Base-by-base conservation (phyloP, 2,797 vertebrate species). In the Phrynocephalus forsythii region DNA sequence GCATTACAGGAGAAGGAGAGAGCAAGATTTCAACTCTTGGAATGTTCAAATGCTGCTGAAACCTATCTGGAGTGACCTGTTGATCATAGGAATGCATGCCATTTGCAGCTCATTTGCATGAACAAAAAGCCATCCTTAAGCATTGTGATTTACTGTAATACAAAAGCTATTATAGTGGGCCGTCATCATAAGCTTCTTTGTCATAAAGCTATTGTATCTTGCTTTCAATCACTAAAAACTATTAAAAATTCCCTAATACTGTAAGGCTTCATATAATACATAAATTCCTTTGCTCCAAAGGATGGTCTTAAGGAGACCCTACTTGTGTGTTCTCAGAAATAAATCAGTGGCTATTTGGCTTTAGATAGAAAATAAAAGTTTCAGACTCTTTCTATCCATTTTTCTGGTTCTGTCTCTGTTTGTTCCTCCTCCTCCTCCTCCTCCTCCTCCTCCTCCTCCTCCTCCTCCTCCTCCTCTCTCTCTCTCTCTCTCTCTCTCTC, bases 101-200 rank as follows among this genome's bases (percentile, higher is more conserved):
- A 94, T 93, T 95, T 94, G 82, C 68, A 79, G 91, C 93, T 95
- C 87, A 94, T 95, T 94, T 94, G 90, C 93, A 93, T 94, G 92
- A 96, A 92, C 94, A 93, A 94, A 95, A 95, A 94, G 87, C 93
- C 90, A 93, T 94, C 89, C 67, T 82, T 92, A 93, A 93, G 92
- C 87, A 89, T 95, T 92, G 91, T 94, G 92, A 92, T 90, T 95
- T 93, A 84, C 85, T 90, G 83, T 93, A 89, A 95, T 89, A 93
- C 84, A 92, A 95, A 95, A 94, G 92, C 92, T 92, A 93, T 94
- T 93, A 92, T 56, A 88, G 87, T 91, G 90, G 90, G 89, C 94
- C 90, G 89, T 92, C 92, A 90, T 94, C 94, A 85, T 95, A 92
- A 94, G 90, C 88, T 93, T 91, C 93, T 94, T 95, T 95, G 93